Percentiles rank a stretch among this genome's conserved stretches.
These are phyloP conservation scores for Pelochelys cantorii DNA, from an alignment of 2,797 vertebrate genomes.

Conservation along the genomic window DNA sequence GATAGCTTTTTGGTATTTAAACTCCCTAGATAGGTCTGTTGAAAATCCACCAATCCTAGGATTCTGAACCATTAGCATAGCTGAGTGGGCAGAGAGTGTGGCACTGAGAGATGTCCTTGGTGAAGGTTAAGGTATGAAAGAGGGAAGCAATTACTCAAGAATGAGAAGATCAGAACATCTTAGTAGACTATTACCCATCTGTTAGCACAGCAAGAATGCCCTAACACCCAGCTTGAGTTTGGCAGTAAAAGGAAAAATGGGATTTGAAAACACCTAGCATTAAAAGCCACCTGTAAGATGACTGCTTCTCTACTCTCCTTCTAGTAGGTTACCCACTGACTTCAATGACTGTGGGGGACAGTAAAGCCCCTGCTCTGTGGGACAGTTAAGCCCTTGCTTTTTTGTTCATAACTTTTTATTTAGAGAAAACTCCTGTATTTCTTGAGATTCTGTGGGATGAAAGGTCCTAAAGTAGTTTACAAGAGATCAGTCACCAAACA, in stretches of 20 bases:
- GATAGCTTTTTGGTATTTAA: not conserved
- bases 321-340: not conserved
- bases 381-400: not conserved
- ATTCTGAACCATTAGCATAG: not conserved
- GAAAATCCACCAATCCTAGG: not conserved
- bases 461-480: not conserved
- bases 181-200: not conserved
- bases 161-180: not conserved
- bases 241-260: not conserved
- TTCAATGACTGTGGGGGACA: not conserved
- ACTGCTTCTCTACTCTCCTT: not conserved
- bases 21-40: not conserved
- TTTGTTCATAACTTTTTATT: not conserved
- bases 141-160: not conserved
- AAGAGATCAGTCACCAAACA: not conserved
- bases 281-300: not conserved
- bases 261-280: not conserved
- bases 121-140: not conserved
- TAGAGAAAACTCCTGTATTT: not conserved
- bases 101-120: not conserved
- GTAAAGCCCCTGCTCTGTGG: not conserved
- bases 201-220: not conserved
- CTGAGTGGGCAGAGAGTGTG: not conserved
- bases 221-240: not conserved
- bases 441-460: not conserved